Evolutionary conservation across 2,113 vertebrate genomes (phyloP).

Genomic region (Hyperopisus bebe): DNA sequence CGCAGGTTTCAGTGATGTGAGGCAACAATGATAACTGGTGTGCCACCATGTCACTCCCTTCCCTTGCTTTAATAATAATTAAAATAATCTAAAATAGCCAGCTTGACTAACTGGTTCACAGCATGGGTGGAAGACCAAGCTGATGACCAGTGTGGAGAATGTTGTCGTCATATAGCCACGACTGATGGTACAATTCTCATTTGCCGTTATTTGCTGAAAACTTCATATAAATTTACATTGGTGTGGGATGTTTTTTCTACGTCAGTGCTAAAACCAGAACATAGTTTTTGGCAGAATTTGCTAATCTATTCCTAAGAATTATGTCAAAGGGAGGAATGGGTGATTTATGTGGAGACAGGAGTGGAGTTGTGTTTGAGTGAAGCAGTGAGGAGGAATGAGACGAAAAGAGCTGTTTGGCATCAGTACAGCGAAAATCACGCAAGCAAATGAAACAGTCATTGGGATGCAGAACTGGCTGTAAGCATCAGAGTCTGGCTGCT

Average conservation of each 20-base stretch:
- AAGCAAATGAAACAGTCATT: background rate
- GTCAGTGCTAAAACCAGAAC: background rate
- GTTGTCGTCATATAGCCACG: background rate
- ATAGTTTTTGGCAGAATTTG: background rate
- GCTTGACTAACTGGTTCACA: background rate
- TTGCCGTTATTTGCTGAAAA: background rate
- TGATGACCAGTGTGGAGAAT: background rate
- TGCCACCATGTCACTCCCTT: background rate
- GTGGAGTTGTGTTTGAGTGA: background rate
- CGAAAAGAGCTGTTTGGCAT: background rate
- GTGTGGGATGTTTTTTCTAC: background rate
- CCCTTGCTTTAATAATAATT: background rate
- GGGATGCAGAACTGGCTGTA: background rate
- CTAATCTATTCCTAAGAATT: background rate
- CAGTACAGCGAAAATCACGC: background rate
- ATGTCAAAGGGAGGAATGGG: background rate
- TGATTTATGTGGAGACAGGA: background rate
- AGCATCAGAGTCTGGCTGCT: background rate
- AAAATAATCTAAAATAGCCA: background rate
- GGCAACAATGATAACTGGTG: background rate
- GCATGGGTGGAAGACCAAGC: background rate
- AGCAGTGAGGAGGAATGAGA: background rate
- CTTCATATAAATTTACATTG: background rate
- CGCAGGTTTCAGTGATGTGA: background rate
- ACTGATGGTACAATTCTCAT: background rate